A percentile compares a stretch with the other conserved stretches of the same genome.
Evolutionary conservation across 1,140 invertebrate species (phyloP).

Genomic region (Telenomus remus): DNA sequence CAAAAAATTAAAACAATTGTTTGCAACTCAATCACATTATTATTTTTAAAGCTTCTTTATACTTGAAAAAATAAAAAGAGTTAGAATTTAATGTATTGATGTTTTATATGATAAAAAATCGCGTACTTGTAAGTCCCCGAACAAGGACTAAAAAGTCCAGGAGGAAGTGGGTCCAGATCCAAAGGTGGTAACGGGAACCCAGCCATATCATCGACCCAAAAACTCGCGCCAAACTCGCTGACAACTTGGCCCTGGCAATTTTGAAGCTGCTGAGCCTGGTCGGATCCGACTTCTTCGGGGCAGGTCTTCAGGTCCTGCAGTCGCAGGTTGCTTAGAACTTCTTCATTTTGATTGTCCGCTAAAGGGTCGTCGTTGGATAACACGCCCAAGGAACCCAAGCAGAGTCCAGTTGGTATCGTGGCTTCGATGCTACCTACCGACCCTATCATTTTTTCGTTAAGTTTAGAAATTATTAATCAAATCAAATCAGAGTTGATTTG

Average conservation of each 20-base stretch:
- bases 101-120: slow-evolving; percentile 39
- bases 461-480: slow-evolving; percentile 2
- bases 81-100: too few relatives aligned
- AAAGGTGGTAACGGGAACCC: slow-evolving; percentile 85
- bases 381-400: slow-evolving; percentile 67
- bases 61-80: too few relatives aligned
- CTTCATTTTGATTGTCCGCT: slow-evolving; percentile 65
- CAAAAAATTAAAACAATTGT: too few relatives aligned
- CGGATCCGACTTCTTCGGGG: slow-evolving; percentile 63
- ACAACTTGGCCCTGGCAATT: slow-evolving; percentile 68
- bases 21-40: too few relatives aligned
- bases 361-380: slow-evolving; percentile 66
- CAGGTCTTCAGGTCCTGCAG: slow-evolving; percentile 70
- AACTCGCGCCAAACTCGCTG: slow-evolving; percentile 73
- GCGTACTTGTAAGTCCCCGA: slow-evolving; percentile 83
- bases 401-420: slow-evolving; percentile 71
- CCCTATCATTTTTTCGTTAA: slow-evolving; percentile 51
- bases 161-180: slow-evolving; percentile 84
- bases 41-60: too few relatives aligned
- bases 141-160: slow-evolving; percentile 81
- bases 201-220: slow-evolving; percentile 87
- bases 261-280: slow-evolving; percentile 66
- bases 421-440: slow-evolving; percentile 74
- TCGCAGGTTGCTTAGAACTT: slow-evolving; percentile 65
- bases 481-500: too few relatives aligned